Evolutionary conservation across 37 sponge, comb jelly and placozoan species (phyloP).

Genomic region (Halisarca cf. caerulea): DNA sequence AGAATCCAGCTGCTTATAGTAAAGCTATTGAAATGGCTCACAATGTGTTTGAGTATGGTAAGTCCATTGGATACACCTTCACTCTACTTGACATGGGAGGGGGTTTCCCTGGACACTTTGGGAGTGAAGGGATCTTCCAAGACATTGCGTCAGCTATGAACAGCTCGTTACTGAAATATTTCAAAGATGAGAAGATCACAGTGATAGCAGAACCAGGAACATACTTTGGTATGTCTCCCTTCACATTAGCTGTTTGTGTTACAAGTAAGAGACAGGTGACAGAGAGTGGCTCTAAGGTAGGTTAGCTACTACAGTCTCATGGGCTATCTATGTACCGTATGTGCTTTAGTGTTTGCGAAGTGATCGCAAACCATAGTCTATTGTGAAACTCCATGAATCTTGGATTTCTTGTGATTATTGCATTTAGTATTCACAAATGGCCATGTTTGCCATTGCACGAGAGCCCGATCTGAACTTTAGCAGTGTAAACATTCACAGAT

Average conservation of each 20-base stretch:
- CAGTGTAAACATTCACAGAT: too few species aligned
- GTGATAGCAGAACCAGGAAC: constrained; percentile 95
- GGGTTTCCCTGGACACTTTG: constrained; percentile 77
- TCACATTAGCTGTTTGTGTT: constrained; percentile 73
- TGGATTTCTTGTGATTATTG: too few species aligned
- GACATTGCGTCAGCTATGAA: neutral
- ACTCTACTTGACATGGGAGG: constrained; percentile 91
- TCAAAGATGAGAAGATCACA: constrained; percentile 21
- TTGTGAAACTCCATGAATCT: too few species aligned
- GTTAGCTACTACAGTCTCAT: neutral
- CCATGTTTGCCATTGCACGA: too few species aligned
- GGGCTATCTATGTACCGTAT: too few species aligned
- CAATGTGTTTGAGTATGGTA: constrained; percentile 59
- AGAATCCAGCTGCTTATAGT: constrained; percentile 62
- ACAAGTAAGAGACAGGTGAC: constrained; percentile 49
- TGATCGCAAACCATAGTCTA: too few species aligned
- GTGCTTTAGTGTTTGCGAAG: too few species aligned
- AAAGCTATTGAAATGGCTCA: constrained; percentile 60
- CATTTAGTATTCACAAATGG: too few species aligned
- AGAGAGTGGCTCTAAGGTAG: neutral
- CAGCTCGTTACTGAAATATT: neutral
- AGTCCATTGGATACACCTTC: constrained; percentile 55
- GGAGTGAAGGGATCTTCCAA: constrained; percentile 38
- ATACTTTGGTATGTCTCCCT: constrained; percentile 74
- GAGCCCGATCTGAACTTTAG: too few species aligned